Percentiles rank a stretch among this genome's conserved stretches.
Evolutionary conservation across 2,113 vertebrate genomes (phyloP).

Genomic region (Muntiacus muntjak): DNA sequence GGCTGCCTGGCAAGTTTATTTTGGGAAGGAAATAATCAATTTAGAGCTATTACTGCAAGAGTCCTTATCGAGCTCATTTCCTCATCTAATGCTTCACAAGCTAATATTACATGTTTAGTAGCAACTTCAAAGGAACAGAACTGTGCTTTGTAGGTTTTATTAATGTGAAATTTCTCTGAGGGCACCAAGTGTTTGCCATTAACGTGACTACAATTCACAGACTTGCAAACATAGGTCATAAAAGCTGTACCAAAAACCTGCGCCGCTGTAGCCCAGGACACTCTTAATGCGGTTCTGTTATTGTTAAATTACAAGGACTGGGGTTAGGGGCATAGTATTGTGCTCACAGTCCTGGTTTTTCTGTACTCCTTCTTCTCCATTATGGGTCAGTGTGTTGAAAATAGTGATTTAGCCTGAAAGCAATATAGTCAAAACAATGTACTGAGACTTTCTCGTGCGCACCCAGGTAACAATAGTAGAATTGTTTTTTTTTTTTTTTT

Average conservation of each 20-base stretch:
- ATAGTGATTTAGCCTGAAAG: neutral
- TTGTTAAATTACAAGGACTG: neutral
- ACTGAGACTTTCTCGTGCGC: neutral
- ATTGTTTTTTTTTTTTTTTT: neutral
- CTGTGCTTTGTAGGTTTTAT: conserved; percentile 70
- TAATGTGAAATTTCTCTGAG: conserved; percentile 67
- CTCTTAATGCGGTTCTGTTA: neutral
- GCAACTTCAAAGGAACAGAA: conserved; percentile 81
- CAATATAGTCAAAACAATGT: neutral
- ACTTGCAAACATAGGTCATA: conserved; percentile 39
- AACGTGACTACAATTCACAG: neutral
- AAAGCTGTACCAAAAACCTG: neutral
- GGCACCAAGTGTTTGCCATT: conserved; percentile 64
- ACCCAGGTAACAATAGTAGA: neutral
- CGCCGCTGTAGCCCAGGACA: neutral
- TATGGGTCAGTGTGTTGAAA: neutral
- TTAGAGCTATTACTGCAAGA: conserved; percentile 91
- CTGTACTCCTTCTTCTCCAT: neutral
- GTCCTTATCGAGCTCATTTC: conserved; percentile 86
- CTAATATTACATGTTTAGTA: conserved; percentile 87
- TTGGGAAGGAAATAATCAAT: conserved; percentile 97
- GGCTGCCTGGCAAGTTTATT: conserved; percentile 89
- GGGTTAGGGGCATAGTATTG: accelerated
- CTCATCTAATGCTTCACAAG: conserved; percentile 86
- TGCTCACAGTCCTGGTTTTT: neutral